phyloP scores from a whole-genome alignment of 1,140 invertebrate species.

The Teleogryllus occipitalis region DNA sequence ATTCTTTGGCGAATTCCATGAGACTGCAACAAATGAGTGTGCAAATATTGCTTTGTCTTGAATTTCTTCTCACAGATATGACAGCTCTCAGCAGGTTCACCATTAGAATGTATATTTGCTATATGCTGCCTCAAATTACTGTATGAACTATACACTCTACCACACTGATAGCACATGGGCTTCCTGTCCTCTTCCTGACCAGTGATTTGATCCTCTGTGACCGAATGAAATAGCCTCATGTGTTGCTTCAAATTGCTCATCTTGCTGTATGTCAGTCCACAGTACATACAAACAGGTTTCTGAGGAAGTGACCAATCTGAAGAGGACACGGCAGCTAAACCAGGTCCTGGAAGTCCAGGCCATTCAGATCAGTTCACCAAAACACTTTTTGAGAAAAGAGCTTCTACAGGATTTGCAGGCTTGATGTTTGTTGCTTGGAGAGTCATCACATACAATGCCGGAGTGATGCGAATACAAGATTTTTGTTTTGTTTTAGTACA shows the following conservation, averaged over 20 bases:
- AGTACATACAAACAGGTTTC: constrained; percentile 55
- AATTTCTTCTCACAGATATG: constrained; percentile 55
- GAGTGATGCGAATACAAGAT: neutral
- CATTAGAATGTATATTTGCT: constrained; percentile 60
- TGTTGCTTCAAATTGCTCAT: constrained; percentile 63
- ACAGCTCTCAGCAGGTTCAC: constrained; percentile 53
- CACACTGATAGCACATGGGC: constrained; percentile 56
- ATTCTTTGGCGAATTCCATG: constrained; percentile 53
- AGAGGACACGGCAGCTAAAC: constrained; percentile 10
- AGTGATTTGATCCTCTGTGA: constrained; percentile 41
- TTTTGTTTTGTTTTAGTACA: neutral
- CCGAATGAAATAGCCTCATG: constrained; percentile 62
- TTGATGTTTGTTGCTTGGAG: neutral
- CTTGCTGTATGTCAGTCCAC: constrained; percentile 57
- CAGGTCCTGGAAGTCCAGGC: constrained; percentile 23
- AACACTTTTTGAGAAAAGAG: neutral
- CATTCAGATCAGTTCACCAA: constrained; percentile 16
- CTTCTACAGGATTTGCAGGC: constrained; percentile 3
- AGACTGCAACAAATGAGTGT: constrained; percentile 59
- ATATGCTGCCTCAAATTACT: constrained; percentile 66
- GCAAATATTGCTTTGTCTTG: constrained; percentile 61
- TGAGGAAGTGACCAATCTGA: constrained; percentile 27
- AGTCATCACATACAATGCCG: neutral
- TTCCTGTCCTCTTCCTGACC: constrained; percentile 24
- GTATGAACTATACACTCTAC: constrained; percentile 54